Evolutionary conservation across 1,140 invertebrate genomes (phyloP), one percentile per base, ranked within the genome.

Genomic region (Temnothorax longispinosus): DNA sequence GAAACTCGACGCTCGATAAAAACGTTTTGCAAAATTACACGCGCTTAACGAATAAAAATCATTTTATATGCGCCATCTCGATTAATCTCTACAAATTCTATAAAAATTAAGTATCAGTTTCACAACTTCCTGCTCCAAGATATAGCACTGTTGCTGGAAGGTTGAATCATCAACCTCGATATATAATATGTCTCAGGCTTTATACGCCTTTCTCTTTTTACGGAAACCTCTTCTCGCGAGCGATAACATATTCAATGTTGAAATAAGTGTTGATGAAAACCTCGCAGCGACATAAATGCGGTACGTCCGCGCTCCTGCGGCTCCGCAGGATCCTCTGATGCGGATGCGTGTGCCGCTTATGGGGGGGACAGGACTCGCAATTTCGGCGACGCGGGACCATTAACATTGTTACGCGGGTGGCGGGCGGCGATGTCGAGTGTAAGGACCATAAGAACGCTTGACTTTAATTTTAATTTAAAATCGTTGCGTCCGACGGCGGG

Each of bases 381-480:
- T 94, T 94, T 95, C 82, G 91, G 90, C 82, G 76, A 75, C 69
- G 72, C 85, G 77, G 72, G 64, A 85, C 89, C 92, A 95, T 95
- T 94, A 95, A 94, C 89, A 94, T 93, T 91, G 91, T 93, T 93
- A 93, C 91, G 91, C 90, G 92, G 93, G 92, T 94, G 93, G 93
- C 91, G 80, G 93, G 93, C 91, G 80, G 89, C 58, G 92, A 91
- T 93, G 90, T 93, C 90, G 89, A 86, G 81, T 88, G 87, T 84
- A 90, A 81, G 91, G 88, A 88, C 78, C 91, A 87, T 93, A 93
- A 94, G 94, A 93, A 90, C 78, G 86, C 92, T 90, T 91, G 91
- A 93, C 90, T 94, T 94, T 94, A 95, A 94, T 95, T 95, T 95
- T 95, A 94, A 95, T 95, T 95, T 95, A 94, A 94, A 95, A 94